phyloP scores from a whole-genome alignment of 2,113 vertebrate genomes.

The Crotophaga sulcirostris region DNA sequence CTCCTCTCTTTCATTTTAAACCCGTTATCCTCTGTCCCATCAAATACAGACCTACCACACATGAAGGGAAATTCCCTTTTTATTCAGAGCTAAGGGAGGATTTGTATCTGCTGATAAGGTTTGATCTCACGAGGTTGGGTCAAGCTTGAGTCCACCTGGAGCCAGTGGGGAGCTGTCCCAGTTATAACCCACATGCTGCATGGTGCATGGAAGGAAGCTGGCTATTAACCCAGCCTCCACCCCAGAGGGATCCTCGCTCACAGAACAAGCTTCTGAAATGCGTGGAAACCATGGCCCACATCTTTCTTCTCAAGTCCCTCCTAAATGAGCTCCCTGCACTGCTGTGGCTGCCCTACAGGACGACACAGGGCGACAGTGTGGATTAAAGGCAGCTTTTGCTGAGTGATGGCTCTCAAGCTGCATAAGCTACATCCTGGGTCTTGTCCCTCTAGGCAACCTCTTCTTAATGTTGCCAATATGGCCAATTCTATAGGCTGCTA shows the following conservation, averaged over 20 bases:
- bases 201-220: accelerated
- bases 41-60: background rate
- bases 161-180: background rate
- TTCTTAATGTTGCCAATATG: background rate
- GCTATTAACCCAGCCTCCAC: background rate
- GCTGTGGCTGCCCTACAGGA: background rate
- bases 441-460: background rate
- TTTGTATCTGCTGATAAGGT: background rate
- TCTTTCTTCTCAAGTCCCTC: background rate
- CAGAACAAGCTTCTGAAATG: background rate
- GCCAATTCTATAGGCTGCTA: background rate
- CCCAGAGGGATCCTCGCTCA: background rate
- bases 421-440: background rate
- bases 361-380: background rate
- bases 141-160: background rate
- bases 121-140: background rate
- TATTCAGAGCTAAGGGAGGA: background rate
- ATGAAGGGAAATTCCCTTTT: background rate
- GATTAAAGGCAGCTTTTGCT: background rate
- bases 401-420: background rate
- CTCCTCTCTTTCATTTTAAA: background rate
- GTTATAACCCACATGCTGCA: background rate
- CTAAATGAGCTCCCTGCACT: background rate
- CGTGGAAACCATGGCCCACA: accelerated
- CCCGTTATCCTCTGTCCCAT: background rate